Percentiles rank a stretch among this genome's conserved stretches.
phyloP scores from a whole-genome alignment of 2,888 invertebrate species.

The Drosophila algonquin region DNA sequence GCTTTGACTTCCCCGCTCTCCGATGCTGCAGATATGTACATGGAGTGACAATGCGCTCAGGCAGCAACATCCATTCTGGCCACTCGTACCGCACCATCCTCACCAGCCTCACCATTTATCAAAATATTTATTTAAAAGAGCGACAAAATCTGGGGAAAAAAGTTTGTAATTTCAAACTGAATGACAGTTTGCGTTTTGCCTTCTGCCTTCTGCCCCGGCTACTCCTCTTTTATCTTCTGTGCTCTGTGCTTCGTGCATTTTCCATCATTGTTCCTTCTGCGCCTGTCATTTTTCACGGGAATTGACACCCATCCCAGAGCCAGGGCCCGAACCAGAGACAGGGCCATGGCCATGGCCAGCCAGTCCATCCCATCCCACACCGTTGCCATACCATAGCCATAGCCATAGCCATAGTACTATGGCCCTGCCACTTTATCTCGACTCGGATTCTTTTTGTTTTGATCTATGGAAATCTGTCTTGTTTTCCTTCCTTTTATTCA shows the following conservation, averaged over 20 bases:
- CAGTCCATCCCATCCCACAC: conserved; percentile 28
- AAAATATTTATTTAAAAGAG: conserved; percentile 48
- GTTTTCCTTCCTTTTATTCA: conserved; percentile 3
- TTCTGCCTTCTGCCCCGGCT: conserved; percentile 34
- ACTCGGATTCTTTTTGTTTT: conserved; percentile 37
- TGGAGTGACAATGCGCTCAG: conserved; percentile 18
- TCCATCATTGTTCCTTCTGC: conserved; percentile 52
- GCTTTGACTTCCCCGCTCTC: conserved; percentile 11
- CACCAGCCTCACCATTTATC: conserved; percentile 32
- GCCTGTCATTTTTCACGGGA: conserved; percentile 68
- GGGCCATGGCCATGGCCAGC: conserved; percentile 11
- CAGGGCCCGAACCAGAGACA: not conserved
- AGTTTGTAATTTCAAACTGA: conserved; percentile 74
- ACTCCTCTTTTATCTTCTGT: conserved; percentile 22
- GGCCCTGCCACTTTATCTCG: conserved; percentile 13
- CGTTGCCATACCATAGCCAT: not conserved
- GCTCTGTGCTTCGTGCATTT: conserved; percentile 51
- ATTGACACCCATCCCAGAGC: conserved; percentile 62
- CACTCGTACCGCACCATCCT: not conserved
- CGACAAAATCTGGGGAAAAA: conserved; percentile 14
- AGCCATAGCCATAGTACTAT: not conserved
- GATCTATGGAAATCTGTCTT: conserved; percentile 63
- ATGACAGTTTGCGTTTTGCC: conserved; percentile 73
- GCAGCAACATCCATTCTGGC: not conserved
- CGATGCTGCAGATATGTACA: conserved; percentile 2